Evolutionary conservation across 2,797 vertebrate species (phyloP).

Genomic region (Melanotaenia boesemani): DNA sequence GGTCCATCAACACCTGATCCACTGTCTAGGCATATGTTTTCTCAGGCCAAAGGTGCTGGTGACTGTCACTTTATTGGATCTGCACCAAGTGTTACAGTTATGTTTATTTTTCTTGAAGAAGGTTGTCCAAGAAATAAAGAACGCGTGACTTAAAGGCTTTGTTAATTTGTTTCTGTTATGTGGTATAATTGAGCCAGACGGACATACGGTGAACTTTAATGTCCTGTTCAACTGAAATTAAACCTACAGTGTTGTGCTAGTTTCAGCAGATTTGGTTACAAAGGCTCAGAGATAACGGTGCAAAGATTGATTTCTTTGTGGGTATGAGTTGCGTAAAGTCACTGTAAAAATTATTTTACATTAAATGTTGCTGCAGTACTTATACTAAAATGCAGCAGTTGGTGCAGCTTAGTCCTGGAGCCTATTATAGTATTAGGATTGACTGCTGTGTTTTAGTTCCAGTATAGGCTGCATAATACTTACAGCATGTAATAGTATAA

Average conservation of each 20-base stretch:
- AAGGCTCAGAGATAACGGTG: background rate
- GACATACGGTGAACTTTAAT: background rate
- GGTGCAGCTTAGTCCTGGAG: slow-evolving; percentile 14
- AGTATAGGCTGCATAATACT: background rate
- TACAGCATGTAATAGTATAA: background rate
- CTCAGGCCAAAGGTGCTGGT: slow-evolving; percentile 38
- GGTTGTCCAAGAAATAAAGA: background rate
- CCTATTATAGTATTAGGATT: background rate
- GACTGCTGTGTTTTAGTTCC: slow-evolving; percentile 25
- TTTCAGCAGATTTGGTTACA: background rate
- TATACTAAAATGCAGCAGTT: too few relatives aligned
- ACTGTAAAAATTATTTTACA: background rate
- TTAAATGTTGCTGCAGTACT: too few relatives aligned
- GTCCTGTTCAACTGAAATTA: background rate
- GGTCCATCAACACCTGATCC: slow-evolving; percentile 70
- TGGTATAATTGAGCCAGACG: background rate
- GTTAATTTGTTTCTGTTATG: background rate
- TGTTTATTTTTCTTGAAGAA: slow-evolving; percentile 2
- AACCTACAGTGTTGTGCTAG: background rate
- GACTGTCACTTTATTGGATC: slow-evolving; percentile 23
- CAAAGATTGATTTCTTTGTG: background rate
- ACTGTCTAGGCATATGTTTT: slow-evolving; percentile 55
- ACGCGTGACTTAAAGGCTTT: background rate
- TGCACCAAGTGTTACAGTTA: slow-evolving; percentile 20
- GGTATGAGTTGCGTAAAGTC: background rate